A percentile compares a stretch with the other conserved stretches of the same genome.
Conservation (phyloP, 2,113 vertebrate genomes). For the Dasypus novemcinctus region DNA sequence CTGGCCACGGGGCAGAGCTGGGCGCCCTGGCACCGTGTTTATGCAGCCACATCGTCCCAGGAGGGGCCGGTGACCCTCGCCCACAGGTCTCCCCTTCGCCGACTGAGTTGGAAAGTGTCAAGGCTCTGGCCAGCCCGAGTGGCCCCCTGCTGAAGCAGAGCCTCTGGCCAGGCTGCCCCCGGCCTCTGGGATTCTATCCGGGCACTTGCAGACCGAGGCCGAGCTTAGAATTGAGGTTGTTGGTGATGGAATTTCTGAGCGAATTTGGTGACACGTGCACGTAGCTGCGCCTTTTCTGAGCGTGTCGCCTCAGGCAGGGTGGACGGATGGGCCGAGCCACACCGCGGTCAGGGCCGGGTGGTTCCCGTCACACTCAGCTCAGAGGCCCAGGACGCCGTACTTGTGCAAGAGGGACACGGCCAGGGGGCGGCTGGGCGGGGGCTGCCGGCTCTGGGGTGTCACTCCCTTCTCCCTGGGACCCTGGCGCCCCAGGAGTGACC, state of each 20-base stretch:
- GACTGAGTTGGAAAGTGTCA: background rate
- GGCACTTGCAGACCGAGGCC: background rate
- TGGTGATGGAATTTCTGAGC: background rate
- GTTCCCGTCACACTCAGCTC: background rate
- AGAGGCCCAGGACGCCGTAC: background rate
- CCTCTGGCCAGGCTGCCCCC: too few relatives aligned
- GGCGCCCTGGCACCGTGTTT: background rate
- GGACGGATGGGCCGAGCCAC: too few relatives aligned
- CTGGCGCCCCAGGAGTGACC: background rate
- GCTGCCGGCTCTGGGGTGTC: too few relatives aligned
- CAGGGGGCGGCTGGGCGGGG: too few relatives aligned
- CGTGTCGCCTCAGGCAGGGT: fast-evolving
- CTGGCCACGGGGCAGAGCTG: background rate
- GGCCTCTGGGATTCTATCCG: fast-evolving
- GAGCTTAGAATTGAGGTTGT: background rate
- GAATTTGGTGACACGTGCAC: background rate
- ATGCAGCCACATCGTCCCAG: background rate
- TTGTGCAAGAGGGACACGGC: too few relatives aligned
- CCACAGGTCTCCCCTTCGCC: fast-evolving
- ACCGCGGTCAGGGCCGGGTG: background rate
- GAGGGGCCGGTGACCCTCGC: fast-evolving
- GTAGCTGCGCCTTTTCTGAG: background rate
- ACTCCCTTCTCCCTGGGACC: background rate
- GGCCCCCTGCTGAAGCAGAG: background rate
- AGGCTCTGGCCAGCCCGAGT: background rate